Base-by-base conservation (phyloP, 2,113 vertebrate genomes). In the Amphilophus citrinellus region DNA sequence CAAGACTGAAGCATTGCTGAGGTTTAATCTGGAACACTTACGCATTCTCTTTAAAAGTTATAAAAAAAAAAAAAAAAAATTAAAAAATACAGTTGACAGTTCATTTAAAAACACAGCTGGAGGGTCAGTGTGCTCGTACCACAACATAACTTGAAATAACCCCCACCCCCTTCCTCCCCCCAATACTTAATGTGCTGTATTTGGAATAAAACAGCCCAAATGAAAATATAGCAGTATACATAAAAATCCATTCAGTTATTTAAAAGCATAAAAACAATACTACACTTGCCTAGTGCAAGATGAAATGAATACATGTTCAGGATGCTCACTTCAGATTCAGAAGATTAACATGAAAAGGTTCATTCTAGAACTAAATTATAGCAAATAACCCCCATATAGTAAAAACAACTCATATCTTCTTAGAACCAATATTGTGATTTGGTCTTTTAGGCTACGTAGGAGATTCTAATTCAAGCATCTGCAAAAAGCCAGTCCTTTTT, bases 141-240 rank as follows among this genome's bases (percentile, higher is more conserved):
- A 47, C 30, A 3, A 32, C 44, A 2, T 1, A 9, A 5, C 53
- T 53, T 32, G 24, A 20, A 53, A 20, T 7, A 20, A 7, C 7
- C 37, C 37, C 37, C 7, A 2, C 37, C 37, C 37, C 37, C 2
- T 8, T 35, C 37, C 37, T 39, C 9, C 37, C 37, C 37, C 8
- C 2, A 39, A 9, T 39, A 39, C 37, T 39, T 20, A 56, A 56
- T 56, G 17, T 56, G 53, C 53, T 56, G 8, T 56, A 20, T 56
- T 56, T 56, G 50, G 50, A 56, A 20, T 56, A 56, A 56, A 56
- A 56, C 14, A 71, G 44, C 50, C 44, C 66, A 20, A 71, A 44
- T 73, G 44, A 73, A 73, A 73, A 73, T 73, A 24, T 73, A 73
- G 66, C 1, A 73, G 24, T 73, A 53, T 24, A 73, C 66, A 73